Evolutionary conservation across 2,888 invertebrate genomes (phyloP), one percentile per base, ranked within the genome.

Genomic region (Catotricha subobsoleta): DNA sequence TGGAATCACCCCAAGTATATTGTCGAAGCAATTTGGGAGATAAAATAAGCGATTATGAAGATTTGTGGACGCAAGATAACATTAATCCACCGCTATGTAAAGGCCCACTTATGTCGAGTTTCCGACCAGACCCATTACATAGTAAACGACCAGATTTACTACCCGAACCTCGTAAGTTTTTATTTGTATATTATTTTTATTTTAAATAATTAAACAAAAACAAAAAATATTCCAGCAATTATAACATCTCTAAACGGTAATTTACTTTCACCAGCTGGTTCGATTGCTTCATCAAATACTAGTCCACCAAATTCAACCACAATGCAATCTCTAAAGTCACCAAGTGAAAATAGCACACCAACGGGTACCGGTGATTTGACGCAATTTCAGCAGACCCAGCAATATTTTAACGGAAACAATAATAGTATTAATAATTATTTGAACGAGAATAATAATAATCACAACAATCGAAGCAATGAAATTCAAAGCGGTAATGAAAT

Each of bases 21-120:
- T 88, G 82, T 56, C 71, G 82, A 51, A 88, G 88, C 60, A 81
- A 82, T 2, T 68, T 91, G 25, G 80, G 83, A 46, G 92, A 92
- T 57, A 91, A 91, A 66, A 79, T 84, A 35, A 90, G 90, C 51
- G 92, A 92, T 62, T 92, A 92, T 56, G 92, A 92, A 65, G 92
- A 92, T 57, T 79, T 92, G 50, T 92, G 92, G 91, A 75, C 80
- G 46, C 74, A 76, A 41, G 74, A 75, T 46, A 48, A 46, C 9
- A 68, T 45, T 64, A 67, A 51, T 65, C 70, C 48, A 51, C 62
- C 51, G 62, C 62, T 52, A 48, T 67, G 65, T 45, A 67, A 71
- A 46, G 69, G 70, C 10, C 45, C 66, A 8, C 64, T 67, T 64
- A 35, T 62, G 19, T 57, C 58, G 20, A 62, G 59, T 46, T 62